phyloP scores from a whole-genome alignment of 2,113 vertebrate genomes.

The Spea multiplicata region DNA sequence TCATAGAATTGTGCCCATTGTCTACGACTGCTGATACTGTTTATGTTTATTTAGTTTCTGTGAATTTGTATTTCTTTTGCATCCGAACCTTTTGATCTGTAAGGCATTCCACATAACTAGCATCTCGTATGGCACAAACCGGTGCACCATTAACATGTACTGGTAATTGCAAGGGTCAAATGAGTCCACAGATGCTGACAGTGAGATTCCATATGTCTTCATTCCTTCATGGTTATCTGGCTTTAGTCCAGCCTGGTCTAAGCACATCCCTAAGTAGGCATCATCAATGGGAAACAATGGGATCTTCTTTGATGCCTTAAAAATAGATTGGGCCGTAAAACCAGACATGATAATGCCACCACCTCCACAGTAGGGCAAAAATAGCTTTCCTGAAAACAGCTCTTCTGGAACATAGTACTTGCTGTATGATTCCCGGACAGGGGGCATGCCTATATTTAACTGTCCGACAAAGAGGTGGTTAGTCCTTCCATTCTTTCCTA shows the following conservation, averaged over 20 bases:
- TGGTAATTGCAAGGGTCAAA: constrained; percentile 66
- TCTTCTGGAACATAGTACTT: constrained; percentile 73
- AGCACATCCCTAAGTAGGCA: constrained; percentile 71
- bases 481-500: constrained; percentile 48
- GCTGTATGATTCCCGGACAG: constrained; percentile 61
- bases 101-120: constrained; percentile 69
- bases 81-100: constrained; percentile 57
- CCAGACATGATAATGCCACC: constrained; percentile 71
- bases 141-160: constrained; percentile 69
- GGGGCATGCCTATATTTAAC: constrained; percentile 62
- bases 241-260: constrained; percentile 62
- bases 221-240: constrained; percentile 65
- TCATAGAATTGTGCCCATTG: too few species aligned
- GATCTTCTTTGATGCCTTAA: constrained; percentile 67
- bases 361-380: constrained; percentile 70
- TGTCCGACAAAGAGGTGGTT: constrained; percentile 71
- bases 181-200: constrained; percentile 53
- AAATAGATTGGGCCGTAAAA: constrained; percentile 63
- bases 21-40: background rate
- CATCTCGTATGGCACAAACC: constrained; percentile 63
- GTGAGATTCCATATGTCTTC: constrained; percentile 53
- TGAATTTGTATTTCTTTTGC: background rate
- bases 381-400: constrained; percentile 59
- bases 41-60: background rate
- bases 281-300: constrained; percentile 52